Conservation (phyloP, 2,113 vertebrate species). For the Gambusia holbrooki region DNA sequence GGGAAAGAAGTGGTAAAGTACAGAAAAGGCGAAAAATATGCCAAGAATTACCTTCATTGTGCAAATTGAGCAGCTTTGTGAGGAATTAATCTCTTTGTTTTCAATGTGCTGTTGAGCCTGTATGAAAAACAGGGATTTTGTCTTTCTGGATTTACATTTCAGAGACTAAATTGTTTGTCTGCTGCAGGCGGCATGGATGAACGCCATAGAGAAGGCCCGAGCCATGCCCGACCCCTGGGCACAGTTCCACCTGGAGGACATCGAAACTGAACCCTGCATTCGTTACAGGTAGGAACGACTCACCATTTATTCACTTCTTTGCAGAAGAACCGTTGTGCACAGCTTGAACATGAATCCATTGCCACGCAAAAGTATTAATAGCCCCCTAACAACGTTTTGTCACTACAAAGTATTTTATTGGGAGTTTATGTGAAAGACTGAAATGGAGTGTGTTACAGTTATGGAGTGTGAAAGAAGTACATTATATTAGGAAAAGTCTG, state of each 20-base stretch:
- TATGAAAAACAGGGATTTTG: not conserved
- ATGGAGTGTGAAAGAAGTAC: too few relatives aligned
- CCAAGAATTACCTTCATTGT: not conserved
- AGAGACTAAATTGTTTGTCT: slow-evolving; percentile 9
- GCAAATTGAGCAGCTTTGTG: not conserved
- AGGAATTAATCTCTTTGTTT: not conserved
- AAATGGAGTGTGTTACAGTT: too few relatives aligned
- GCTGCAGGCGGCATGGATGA: slow-evolving; percentile 89
- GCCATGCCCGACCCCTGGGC: slow-evolving; percentile 98
- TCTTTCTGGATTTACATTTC: not conserved
- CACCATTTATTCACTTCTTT: not conserved
- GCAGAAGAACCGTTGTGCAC: too few relatives aligned
- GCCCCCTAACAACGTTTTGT: too few relatives aligned
- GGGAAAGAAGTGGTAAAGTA: not conserved
- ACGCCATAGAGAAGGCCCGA: slow-evolving; percentile 94
- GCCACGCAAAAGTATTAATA: too few relatives aligned
- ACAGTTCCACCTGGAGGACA: slow-evolving; percentile 93
- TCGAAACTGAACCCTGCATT: slow-evolving; percentile 85
- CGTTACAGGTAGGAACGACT: slow-evolving; percentile 87
- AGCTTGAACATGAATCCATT: too few relatives aligned
- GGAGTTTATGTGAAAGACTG: too few relatives aligned
- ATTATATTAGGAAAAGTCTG: not conserved
- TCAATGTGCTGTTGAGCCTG: not conserved
- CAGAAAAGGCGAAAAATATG: not conserved
- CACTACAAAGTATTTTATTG: too few relatives aligned